phyloP scores from a whole-genome alignment of 2,888 invertebrate species.

The Myathropa florea region DNA sequence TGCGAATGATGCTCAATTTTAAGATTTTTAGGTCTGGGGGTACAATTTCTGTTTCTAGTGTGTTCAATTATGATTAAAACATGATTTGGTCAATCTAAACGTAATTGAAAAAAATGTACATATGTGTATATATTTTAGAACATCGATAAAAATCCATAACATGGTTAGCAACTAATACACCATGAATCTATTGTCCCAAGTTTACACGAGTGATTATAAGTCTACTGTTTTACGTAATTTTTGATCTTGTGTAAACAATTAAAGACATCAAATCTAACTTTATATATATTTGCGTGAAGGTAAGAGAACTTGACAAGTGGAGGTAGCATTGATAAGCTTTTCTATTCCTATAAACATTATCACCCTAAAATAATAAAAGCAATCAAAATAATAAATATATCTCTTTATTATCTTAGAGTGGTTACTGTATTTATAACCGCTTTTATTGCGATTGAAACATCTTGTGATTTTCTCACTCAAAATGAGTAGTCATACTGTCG shows the following conservation, averaged over 20 bases:
- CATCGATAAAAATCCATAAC: too few relatives aligned
- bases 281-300: background rate
- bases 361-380: slow-evolving; percentile 1
- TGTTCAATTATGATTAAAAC: too few relatives aligned
- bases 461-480: background rate
- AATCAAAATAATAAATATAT: slow-evolving; percentile 27
- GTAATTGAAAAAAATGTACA: too few relatives aligned
- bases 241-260: background rate
- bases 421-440: background rate
- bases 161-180: too few relatives aligned
- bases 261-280: background rate
- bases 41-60: too few relatives aligned
- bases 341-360: background rate
- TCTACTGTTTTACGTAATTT: too few relatives aligned
- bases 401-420: background rate
- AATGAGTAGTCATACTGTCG: background rate
- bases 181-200: too few relatives aligned
- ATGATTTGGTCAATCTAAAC: too few relatives aligned
- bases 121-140: too few relatives aligned
- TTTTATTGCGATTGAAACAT: slow-evolving; percentile 12
- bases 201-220: too few relatives aligned
- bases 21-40: too few relatives aligned
- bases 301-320: background rate
- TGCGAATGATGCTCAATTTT: too few relatives aligned
- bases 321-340: background rate